Conservation (phyloP, 1,140 invertebrate species). For the Palaemon carinicauda region DNA sequence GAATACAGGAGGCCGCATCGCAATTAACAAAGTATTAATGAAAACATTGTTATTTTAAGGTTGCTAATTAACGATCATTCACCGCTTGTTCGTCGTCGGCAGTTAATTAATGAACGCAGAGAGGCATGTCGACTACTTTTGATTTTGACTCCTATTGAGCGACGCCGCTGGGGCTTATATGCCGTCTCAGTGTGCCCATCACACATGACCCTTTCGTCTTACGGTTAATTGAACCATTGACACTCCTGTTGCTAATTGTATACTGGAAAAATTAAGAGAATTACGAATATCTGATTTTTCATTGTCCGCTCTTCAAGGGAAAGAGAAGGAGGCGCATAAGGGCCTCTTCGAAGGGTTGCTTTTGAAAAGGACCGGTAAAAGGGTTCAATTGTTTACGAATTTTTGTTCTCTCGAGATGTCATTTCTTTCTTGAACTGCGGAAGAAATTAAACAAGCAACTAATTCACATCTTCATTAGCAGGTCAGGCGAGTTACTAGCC, state of each 20-base stretch:
- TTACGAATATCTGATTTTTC: conserved; percentile 54
- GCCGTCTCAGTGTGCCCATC: not conserved
- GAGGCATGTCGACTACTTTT: conserved; percentile 25
- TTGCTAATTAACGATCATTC: conserved; percentile 56
- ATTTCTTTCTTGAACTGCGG: too few relatives aligned
- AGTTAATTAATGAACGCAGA: conserved; percentile 53
- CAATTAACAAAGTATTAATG: conserved; percentile 56
- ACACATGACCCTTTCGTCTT: conserved; percentile 43
- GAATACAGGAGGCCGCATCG: conserved; percentile 44
- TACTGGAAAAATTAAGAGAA: conserved; percentile 49
- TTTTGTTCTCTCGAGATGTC: too few relatives aligned
- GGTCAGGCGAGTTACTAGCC: too few relatives aligned
- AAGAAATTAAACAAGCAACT: too few relatives aligned
- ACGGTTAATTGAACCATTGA: conserved; percentile 49
- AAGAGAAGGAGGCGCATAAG: not conserved
- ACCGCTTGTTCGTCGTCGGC: conserved; percentile 53
- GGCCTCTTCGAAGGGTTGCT: too few relatives aligned
- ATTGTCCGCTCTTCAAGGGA: conserved; percentile 10
- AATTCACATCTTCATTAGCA: too few relatives aligned
- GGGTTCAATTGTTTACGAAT: too few relatives aligned
- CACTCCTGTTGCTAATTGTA: conserved; percentile 47
- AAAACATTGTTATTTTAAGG: conserved; percentile 57
- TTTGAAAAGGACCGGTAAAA: too few relatives aligned
- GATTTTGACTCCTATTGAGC: conserved; percentile 28
- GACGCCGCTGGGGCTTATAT: not conserved